A percentile compares a stretch with the other conserved stretches of the same genome.
Conservation (phyloP, 2,113 vertebrate species). For the Clarias batrachus region DNA sequence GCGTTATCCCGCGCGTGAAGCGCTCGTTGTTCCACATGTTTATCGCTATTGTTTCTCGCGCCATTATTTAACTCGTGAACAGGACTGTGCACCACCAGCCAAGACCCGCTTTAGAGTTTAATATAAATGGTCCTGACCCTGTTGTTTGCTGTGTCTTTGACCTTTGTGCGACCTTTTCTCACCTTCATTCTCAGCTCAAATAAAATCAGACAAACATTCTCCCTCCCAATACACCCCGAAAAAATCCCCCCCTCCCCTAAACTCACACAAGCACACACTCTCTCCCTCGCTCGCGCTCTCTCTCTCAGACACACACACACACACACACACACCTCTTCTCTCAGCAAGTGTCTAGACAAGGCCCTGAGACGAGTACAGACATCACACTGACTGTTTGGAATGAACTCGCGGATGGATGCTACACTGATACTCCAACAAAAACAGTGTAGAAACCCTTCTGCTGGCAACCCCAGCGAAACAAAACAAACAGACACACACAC, state of each 20-base stretch:
- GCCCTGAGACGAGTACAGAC: slow-evolving; percentile 7
- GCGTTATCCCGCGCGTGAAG: neutral
- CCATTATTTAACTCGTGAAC: neutral
- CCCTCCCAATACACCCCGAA: neutral
- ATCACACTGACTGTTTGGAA: slow-evolving; percentile 17
- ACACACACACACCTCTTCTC: neutral
- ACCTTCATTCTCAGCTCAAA: neutral
- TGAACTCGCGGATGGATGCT: neutral
- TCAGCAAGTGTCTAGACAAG: neutral
- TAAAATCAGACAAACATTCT: neutral
- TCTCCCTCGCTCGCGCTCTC: too few relatives aligned
- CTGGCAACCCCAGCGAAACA: neutral
- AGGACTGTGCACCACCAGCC: neutral
- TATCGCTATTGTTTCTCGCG: neutral
- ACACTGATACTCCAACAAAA: neutral
- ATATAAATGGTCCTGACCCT: neutral
- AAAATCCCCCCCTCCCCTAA: neutral
- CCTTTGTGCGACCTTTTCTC: neutral
- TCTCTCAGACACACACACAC: neutral
- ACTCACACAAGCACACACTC: neutral
- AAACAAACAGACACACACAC: neutral
- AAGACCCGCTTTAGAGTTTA: neutral
- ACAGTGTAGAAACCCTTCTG: neutral
- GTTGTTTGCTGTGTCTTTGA: neutral
- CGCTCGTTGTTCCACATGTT: neutral